Evolutionary conservation across 2,888 invertebrate species (phyloP).

Genomic region (Acrobeloides nanus): DNA sequence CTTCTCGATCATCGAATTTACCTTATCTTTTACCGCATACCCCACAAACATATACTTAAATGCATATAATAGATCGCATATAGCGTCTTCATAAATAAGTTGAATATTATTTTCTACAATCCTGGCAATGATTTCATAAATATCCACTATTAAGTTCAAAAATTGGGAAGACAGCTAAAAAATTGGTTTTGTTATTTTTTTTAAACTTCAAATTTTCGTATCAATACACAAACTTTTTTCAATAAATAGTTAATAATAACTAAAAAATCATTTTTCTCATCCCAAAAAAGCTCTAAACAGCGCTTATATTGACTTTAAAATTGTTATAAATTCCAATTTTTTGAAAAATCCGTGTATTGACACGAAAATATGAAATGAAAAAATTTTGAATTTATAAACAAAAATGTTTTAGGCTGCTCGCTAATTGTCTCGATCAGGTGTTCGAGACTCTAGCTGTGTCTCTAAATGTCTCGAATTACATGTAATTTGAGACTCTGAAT

Average conservation of each 20-base stretch:
- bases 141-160: conserved; percentile 13
- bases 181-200: neutral
- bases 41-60: conserved; percentile 60
- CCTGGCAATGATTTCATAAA: conserved; percentile 29
- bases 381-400: no score
- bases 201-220: no score
- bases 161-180: conserved; percentile 15
- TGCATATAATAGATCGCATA: conserved; percentile 55
- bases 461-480: no score
- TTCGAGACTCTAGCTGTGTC: no score
- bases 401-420: no score
- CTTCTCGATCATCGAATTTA: conserved; percentile 4
- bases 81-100: conserved; percentile 28
- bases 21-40: conserved; percentile 54
- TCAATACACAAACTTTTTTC: no score
- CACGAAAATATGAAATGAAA: neutral
- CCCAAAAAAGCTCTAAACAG: no score
- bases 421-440: no score
- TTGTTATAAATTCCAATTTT: neutral
- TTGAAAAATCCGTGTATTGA: neutral
- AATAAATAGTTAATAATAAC: no score
- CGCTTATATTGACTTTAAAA: no score
- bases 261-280: no score
- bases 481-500: no score
- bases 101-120: conserved; percentile 15